Evolutionary conservation across 2,797 vertebrate genomes (phyloP).

Genomic region (Protonibea diacanthus): DNA sequence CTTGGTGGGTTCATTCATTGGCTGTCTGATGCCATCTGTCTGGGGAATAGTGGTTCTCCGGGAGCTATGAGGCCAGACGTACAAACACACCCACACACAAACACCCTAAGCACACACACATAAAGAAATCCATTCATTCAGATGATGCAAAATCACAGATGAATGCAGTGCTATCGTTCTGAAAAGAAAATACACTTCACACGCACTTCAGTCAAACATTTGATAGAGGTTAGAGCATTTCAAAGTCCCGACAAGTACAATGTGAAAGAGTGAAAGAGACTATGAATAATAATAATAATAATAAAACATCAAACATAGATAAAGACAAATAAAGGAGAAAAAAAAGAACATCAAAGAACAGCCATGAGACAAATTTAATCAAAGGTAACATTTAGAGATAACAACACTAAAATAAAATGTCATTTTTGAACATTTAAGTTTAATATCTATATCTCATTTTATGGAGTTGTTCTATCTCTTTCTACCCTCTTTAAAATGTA

Average conservation of each 20-base stretch:
- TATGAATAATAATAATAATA: not conserved
- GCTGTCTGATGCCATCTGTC: conserved; percentile 25
- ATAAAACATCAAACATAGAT: not conserved
- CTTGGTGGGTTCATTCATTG: conserved; percentile 34
- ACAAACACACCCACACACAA: conserved; percentile 35
- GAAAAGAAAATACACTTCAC: conserved; percentile 5
- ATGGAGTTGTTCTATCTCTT: not conserved
- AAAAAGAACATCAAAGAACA: not conserved
- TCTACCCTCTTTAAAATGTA: too few relatives aligned
- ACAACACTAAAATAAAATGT: not conserved
- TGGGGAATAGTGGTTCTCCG: not conserved
- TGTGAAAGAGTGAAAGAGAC: not conserved
- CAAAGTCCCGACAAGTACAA: not conserved
- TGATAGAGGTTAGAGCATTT: not conserved
- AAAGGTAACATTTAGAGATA: not conserved
- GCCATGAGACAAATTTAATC: not conserved
- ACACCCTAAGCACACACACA: not conserved
- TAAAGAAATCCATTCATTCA: conserved; percentile 8
- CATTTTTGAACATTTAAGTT: not conserved
- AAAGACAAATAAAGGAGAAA: not conserved
- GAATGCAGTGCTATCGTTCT: not conserved
- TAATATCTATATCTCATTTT: not conserved
- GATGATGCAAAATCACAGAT: not conserved
- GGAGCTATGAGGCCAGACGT: conserved; percentile 14
- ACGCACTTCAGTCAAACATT: not conserved